Base-by-base conservation (phyloP, 2,888 invertebrate species). In the Dendrolimus pini region DNA sequence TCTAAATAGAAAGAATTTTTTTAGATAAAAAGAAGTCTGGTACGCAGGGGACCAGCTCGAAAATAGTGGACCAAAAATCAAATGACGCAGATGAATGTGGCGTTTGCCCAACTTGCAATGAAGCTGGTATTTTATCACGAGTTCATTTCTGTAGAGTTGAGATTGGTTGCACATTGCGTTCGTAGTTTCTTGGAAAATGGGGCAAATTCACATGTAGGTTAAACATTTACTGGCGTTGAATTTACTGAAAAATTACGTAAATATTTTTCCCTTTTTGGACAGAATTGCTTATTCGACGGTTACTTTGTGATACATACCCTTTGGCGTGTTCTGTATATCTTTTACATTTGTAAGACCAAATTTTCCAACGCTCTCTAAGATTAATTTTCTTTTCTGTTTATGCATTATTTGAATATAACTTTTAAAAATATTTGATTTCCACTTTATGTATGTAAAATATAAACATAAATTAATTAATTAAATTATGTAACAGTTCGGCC, bases 41-140 rank as follows among this genome's bases (percentile, higher is more conserved):
- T 10, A 47, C 47, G 47, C 7, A 10, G 47, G 47, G 47, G 47
- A 47, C 47, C 56, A 7, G 52, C 55, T 54, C 57, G 52, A 57
- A 61, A 9, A 9, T 54, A 52, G 58, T 58, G n/a, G 30, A 66
- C 13, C 53, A 59, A 56, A 62, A 65, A 61, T 47, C 2, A 9
- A 30, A 30, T 30, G 30, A 30, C 30, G 53, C 61, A 41, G 63
- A 63, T 56, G 54, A 61, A n/a, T 74, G 74, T 65, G 67, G 62
- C 59, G 66, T 62, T 59, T 75, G 75, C 64, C 65, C 68, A 12
- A 56, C 66, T 65, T 74, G 74, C 65, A 58, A 55, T 56, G 61
- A 66, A 55, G 54, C 61, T 59, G 71, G 69, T 73, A 73, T 61
- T 63, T 57, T 47, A 47, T 47, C 10, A 47, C 47, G 9, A 9